These are phyloP conservation scores for Drosophila anomelani DNA, from an alignment of 2,888 invertebrate genomes.

Conservation along the genomic window DNA sequence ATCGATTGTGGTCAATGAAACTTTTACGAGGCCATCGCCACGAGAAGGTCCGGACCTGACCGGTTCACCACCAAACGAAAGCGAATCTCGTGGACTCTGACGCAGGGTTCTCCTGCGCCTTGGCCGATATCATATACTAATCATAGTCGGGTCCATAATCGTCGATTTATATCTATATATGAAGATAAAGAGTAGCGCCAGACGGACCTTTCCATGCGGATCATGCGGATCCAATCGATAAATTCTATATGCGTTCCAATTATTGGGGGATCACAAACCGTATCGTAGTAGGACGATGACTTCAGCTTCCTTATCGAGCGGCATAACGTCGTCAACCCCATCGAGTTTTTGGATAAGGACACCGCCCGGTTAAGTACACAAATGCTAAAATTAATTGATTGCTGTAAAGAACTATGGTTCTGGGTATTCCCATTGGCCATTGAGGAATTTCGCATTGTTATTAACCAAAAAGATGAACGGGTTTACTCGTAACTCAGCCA, in stretches of 20 bases:
- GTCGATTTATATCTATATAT: conserved; percentile 8
- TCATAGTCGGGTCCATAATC: conserved; percentile 5
- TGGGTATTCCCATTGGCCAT: neutral
- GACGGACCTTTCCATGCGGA: conserved; percentile 6
- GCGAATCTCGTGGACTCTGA: conserved; percentile 17
- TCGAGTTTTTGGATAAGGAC: conserved; percentile 16
- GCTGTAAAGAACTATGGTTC: neutral
- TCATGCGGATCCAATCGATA: conserved; percentile 5
- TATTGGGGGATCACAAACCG: conserved; percentile 38
- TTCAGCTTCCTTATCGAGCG: conserved; percentile 23
- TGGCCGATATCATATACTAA: conserved; percentile 17
- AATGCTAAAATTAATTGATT: conserved; percentile 6
- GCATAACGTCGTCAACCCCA: neutral
- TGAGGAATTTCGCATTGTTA: neutral
- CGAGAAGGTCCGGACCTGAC: conserved; percentile 4
- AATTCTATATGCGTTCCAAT: neutral
- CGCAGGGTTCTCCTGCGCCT: conserved; percentile 3
- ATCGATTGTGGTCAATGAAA: conserved; percentile 18
- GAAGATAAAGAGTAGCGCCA: conserved; percentile 4
- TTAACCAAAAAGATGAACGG: neutral
- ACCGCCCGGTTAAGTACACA: conserved; percentile 5
- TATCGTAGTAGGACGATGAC: conserved; percentile 37
- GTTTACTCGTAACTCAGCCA: too few relatives aligned
- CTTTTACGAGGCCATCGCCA: conserved; percentile 11
- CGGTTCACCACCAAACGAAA: neutral